phyloP scores from a whole-genome alignment of 2,888 invertebrate species.

The Lithophane socia region DNA sequence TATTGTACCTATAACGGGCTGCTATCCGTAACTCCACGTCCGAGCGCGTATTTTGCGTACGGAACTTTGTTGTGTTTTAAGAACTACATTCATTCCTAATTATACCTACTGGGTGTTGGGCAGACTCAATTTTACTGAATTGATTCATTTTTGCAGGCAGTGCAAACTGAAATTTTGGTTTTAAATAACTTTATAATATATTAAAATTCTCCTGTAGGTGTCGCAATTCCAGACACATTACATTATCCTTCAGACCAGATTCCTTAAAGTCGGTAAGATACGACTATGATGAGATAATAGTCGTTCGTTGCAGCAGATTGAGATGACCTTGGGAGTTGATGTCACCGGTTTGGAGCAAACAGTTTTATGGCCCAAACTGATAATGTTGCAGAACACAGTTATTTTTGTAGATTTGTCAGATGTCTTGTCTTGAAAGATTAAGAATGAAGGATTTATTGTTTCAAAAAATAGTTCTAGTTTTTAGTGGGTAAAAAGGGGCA shows the following conservation, averaged over 20 bases:
- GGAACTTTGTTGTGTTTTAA: neutral
- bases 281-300: constrained; percentile 62
- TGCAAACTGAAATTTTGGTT: neutral
- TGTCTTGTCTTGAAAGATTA: constrained; percentile 11
- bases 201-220: constrained; percentile 4
- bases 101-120: neutral
- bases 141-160: neutral
- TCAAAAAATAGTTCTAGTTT: neutral
- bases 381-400: constrained; percentile 30
- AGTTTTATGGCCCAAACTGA: constrained; percentile 59
- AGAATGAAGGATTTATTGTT: constrained; percentile 30
- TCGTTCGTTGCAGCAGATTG: constrained; percentile 48
- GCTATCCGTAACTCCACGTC: neutral
- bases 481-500: neutral
- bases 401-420: constrained; percentile 40
- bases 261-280: constrained; percentile 42
- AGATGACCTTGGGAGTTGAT: constrained; percentile 61
- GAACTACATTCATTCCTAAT: neutral
- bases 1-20: neutral
- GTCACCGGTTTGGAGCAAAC: constrained; percentile 59
- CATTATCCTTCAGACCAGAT: constrained; percentile 50
- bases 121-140: neutral
- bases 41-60: neutral
- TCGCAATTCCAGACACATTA: constrained; percentile 29
- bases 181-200: neutral